Percentiles rank a stretch among this genome's conserved stretches.
These are phyloP conservation scores for Lampris incognitus DNA, from an alignment of 2,113 vertebrate genomes.

Conservation along the genomic window DNA sequence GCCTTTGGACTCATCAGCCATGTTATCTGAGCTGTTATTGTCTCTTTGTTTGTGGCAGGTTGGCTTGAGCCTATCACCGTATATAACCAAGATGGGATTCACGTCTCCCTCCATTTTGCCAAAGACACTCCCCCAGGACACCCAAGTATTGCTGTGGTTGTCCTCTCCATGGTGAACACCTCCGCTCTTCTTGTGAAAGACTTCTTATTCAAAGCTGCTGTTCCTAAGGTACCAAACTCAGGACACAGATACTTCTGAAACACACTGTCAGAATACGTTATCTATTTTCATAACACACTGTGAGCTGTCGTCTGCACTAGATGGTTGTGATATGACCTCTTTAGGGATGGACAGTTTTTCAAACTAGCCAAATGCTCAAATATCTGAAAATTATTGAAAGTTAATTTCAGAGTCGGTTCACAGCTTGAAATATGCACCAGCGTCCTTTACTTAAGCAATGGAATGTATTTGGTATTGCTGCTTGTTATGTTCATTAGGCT, in stretches of 20 bases:
- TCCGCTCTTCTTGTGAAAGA: constrained; percentile 81
- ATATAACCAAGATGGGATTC: constrained; percentile 83
- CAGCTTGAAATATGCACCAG: too few relatives aligned
- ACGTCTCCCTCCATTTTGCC: constrained; percentile 88
- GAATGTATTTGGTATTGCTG: too few relatives aligned
- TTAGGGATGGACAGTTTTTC: too few relatives aligned
- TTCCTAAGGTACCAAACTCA: constrained; percentile 86
- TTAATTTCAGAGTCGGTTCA: too few relatives aligned
- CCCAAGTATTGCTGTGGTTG: constrained; percentile 83
- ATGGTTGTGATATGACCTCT: neutral
- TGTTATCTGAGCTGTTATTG: neutral
- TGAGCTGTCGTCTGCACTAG: neutral
- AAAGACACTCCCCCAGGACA: constrained; percentile 72
- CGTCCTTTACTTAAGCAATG: too few relatives aligned
- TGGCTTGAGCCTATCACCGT: constrained; percentile 81
- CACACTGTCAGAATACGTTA: neutral
- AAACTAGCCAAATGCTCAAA: too few relatives aligned
- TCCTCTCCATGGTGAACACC: constrained; percentile 89
- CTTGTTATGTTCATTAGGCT: too few relatives aligned
- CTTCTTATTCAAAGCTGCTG: constrained; percentile 87
- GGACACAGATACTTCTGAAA: neutral
- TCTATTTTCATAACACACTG: too few relatives aligned
- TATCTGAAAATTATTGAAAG: too few relatives aligned
- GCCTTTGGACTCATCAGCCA: neutral
- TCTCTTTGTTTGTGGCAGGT: constrained; percentile 75